Base-by-base conservation (phyloP, 2,888 invertebrate genomes). In the Drosophila fungiperda region DNA sequence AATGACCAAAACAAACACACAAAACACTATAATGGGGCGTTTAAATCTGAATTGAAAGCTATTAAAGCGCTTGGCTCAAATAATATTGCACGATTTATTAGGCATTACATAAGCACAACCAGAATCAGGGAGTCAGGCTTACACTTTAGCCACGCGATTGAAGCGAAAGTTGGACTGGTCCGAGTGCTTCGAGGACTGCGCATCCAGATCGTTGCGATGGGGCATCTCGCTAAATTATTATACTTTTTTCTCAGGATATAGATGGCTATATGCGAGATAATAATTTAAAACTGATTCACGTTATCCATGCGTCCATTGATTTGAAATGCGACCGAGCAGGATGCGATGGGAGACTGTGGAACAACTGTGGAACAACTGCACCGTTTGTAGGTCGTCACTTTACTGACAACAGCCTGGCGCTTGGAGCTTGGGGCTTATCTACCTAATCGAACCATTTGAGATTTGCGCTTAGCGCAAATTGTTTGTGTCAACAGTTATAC, bases 141-240 rank as follows among this genome's bases (percentile, higher is more conserved):
- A 93, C 93, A 93, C 83, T 90, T 93, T 93, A 60, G 93, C 92
- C 52, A 93, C 81, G 36, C 92, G 91, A 77, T 91, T 91, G 71
- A 86, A 92, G 54, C 83, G 91, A 68, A 72, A 86, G 62, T 83
- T 84, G 38, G 93, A 91, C 59, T 86, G 82, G 63, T 92, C 93
- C 26, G 92, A 92, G 29, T 89, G 90, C 60, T 82, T 90, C 9
- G 91, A 90, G 33, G 92, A 91, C 54, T 83, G 76, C 7, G 74
- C 86, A 58, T 90, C 87, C 36, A 82, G 73, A 49, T 92, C 91
- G 42, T 71, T 77, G 50, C 84, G 89, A 49, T 84, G 73, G 3
- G 91, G 76, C 93, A 93, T 92, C 67, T 68, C 76, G 54, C 17
- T 50, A 3, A 35, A 29, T 3, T 75, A 33, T 40, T 33, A 15